Conservation (phyloP, 37 sponge, comb jelly and placozoan species). For the Diacarnus erythraeanus region DNA sequence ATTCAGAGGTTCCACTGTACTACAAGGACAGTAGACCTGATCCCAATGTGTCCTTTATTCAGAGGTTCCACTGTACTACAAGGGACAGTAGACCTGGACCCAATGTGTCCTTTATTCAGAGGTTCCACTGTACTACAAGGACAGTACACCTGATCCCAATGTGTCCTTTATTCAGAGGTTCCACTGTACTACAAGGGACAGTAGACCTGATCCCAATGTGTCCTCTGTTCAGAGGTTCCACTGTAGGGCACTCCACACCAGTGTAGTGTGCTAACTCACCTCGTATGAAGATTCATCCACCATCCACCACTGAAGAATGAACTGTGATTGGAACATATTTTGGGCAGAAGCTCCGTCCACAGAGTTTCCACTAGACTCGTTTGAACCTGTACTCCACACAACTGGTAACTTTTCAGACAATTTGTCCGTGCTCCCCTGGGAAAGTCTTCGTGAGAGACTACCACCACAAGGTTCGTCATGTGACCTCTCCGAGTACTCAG, state of each 20-base stretch:
- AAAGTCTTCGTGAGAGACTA: too few relatives aligned
- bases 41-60: background rate
- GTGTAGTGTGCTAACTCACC: conserved; percentile 5
- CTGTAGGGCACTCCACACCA: background rate
- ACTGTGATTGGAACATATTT: background rate
- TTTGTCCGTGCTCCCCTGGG: too few relatives aligned
- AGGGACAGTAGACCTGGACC: background rate
- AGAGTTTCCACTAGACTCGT: too few relatives aligned
- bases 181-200: conserved; percentile 1
- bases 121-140: background rate
- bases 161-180: background rate
- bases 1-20: background rate
- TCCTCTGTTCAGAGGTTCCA: background rate
- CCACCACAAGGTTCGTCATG: too few relatives aligned
- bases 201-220: background rate
- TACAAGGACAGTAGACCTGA: background rate
- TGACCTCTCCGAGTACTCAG: too few relatives aligned
- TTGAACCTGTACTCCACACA: too few relatives aligned
- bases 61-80: background rate
- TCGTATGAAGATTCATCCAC: conserved; percentile 21
- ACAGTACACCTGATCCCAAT: background rate
- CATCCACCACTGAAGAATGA: conserved; percentile 23
- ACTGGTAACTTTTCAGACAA: too few relatives aligned
- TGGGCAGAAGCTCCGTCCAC: too few relatives aligned
- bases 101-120: background rate